These are phyloP conservation scores for Corydoras maculifer DNA, from an alignment of 2,113 vertebrate species.

Conservation along the genomic window DNA sequence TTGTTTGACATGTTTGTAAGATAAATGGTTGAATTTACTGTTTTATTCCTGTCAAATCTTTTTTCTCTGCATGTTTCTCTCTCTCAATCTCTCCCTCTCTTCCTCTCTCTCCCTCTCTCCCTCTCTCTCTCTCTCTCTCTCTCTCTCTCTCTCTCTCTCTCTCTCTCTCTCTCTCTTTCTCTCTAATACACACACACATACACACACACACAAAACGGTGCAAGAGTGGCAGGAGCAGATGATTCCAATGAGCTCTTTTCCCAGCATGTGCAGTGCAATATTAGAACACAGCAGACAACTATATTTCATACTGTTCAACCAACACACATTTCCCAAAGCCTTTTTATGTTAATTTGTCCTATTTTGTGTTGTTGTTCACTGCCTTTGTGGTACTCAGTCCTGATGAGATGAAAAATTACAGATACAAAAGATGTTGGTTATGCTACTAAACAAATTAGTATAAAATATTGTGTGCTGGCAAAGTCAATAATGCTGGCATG, in stretches of 20 bases:
- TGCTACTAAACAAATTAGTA: too few relatives aligned
- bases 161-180: conserved; percentile 5
- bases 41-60: too few relatives aligned
- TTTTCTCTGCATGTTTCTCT: conserved; percentile 10
- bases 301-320: conserved; percentile 16
- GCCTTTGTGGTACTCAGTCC: not conserved
- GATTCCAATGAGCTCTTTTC: conserved; percentile 61
- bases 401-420: too few relatives aligned
- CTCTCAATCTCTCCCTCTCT: too few relatives aligned
- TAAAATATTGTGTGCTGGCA: too few relatives aligned
- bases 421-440: too few relatives aligned
- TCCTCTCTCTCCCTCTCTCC: not conserved
- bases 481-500: too few relatives aligned
- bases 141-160: not conserved
- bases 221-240: conserved; percentile 67
- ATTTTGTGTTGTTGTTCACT: not conserved
- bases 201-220: conserved; percentile 22
- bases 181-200: not conserved
- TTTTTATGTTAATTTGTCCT: not conserved
- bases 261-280: conserved; percentile 40
- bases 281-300: conserved; percentile 17
- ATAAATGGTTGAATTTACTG: too few relatives aligned
- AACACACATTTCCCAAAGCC: not conserved
- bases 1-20: too few relatives aligned
- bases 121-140: conserved; percentile 1